These are phyloP conservation scores for Hyles euphorbiae DNA, from an alignment of 1,140 invertebrate genomes.

Conservation along the genomic window DNA sequence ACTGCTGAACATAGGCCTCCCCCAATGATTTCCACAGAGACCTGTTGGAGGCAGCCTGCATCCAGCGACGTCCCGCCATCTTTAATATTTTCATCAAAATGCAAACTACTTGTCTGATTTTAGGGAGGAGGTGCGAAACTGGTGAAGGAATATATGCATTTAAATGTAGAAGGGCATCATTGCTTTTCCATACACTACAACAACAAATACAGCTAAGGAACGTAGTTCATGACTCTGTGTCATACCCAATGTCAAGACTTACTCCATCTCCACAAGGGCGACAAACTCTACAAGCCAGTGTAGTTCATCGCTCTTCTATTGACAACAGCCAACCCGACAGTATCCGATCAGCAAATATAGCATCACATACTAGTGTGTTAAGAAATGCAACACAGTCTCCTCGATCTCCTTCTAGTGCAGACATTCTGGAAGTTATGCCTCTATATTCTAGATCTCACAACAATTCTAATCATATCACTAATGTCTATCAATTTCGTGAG, in stretches of 20 bases:
- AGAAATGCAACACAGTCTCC: conserved; percentile 62
- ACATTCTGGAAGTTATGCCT: conserved; percentile 74
- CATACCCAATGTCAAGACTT: conserved; percentile 70
- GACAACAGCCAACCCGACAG: conserved; percentile 56
- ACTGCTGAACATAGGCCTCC: too few relatives aligned
- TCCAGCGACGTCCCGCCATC: too few relatives aligned
- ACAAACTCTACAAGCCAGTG: conserved; percentile 63
- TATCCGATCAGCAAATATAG: conserved; percentile 27
- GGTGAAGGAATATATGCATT: conserved; percentile 97
- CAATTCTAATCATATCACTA: conserved; percentile 62
- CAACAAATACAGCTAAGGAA: conserved; percentile 84
- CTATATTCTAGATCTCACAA: conserved; percentile 57
- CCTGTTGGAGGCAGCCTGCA: too few relatives aligned
- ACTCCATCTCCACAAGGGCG: conserved; percentile 58
- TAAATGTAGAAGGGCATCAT: conserved; percentile 90
- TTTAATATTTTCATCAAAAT: too few relatives aligned
- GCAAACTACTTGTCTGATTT: conserved; percentile 12
- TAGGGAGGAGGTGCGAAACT: conserved; percentile 90
- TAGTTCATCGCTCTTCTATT: conserved; percentile 61
- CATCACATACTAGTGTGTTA: conserved; percentile 33
- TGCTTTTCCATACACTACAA: conserved; percentile 93
- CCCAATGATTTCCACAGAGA: too few relatives aligned
- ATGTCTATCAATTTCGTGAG: conserved; percentile 69
- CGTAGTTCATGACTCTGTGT: conserved; percentile 76
- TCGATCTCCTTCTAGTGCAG: conserved; percentile 73